Evolutionary conservation across 2,797 vertebrate genomes (phyloP), one percentile per base, ranked within the genome.

Genomic region (Coracias cyanogaster): DNA sequence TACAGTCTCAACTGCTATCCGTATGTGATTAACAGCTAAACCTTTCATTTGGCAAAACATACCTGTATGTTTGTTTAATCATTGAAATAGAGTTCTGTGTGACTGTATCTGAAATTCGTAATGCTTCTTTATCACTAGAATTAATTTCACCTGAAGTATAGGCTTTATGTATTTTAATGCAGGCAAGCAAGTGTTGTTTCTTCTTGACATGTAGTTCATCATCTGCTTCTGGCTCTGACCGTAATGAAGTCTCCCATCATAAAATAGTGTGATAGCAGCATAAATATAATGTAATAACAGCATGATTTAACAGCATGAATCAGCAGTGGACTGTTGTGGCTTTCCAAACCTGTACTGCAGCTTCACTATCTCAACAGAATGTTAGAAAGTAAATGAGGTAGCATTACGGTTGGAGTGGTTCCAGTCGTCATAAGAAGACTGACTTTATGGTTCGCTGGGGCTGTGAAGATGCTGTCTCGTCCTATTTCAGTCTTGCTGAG

Each of bases 291-390:
- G 85, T 81, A 93, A 41, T 70, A 96, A 57, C 86, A 89, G 96
- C 88, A 41, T 84, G 90, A 92, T 93, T 94, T 83, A 94, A 86
- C 97, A 96, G 91, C 90, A 62, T 73, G 93, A 97, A 85, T 86
- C 96, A 95, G 83, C 89, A 94, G 84, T 61, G 82, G 77, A 74
- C 87, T 79, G 77, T 85, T 94, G 79, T 71, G 74, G 71, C 69
- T 92, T 96, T 96, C 88, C 86, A 94, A 85, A 89, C 85, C 90
- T 16, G 3, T 73, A 26, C 73, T 94, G 65, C 86, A 91, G 46
- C 81, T 96, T 89, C 35, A 11, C 90, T 96, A 51, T 94, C 93
- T 95, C 64, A 81, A 93, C 92, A 87, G 72, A 92, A 87, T 67
- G 54, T 66, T 65, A 74, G 69, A 64, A 95, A 96, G 91, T 93